A percentile compares a stretch with the other conserved stretches of the same genome.
Evolutionary conservation across 2,888 invertebrate species (phyloP).

Genomic region (Norana najaformis): DNA sequence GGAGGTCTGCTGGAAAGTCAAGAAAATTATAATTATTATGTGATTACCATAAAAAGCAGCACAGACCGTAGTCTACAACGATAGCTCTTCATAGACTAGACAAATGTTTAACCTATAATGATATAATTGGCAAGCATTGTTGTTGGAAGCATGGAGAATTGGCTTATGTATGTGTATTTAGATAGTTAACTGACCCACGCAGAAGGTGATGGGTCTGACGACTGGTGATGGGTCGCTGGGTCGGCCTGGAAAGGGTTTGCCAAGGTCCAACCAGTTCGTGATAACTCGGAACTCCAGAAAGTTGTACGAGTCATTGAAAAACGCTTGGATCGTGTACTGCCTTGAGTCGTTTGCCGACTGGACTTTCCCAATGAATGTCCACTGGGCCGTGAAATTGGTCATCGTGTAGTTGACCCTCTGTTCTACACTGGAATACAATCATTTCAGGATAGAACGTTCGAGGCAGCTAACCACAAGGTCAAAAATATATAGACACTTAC

Average conservation of each 20-base stretch:
- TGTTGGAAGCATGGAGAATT: not conserved
- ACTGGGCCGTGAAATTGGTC: not conserved
- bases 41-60: too few relatives aligned
- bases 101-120: too few relatives aligned
- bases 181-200: slow-evolving; percentile 10
- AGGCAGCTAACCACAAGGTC: not conserved
- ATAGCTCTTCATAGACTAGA: too few relatives aligned
- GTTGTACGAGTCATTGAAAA: slow-evolving; percentile 30
- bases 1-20: too few relatives aligned
- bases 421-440: not conserved
- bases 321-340: not conserved
- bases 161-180: not conserved
- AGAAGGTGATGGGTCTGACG: slow-evolving; percentile 36
- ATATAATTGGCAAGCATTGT: too few relatives aligned
- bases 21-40: too few relatives aligned
- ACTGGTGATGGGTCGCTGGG: slow-evolving; percentile 34
- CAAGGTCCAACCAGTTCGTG: slow-evolving; percentile 37
- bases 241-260: slow-evolving; percentile 36
- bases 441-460: not conserved
- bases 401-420: not conserved
- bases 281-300: slow-evolving; percentile 40
- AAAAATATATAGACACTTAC: not conserved
- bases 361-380: not conserved
- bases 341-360: not conserved
- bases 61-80: too few relatives aligned